Base-by-base conservation (phyloP, 2,888 invertebrate genomes). In the Eristalis intricaria region DNA sequence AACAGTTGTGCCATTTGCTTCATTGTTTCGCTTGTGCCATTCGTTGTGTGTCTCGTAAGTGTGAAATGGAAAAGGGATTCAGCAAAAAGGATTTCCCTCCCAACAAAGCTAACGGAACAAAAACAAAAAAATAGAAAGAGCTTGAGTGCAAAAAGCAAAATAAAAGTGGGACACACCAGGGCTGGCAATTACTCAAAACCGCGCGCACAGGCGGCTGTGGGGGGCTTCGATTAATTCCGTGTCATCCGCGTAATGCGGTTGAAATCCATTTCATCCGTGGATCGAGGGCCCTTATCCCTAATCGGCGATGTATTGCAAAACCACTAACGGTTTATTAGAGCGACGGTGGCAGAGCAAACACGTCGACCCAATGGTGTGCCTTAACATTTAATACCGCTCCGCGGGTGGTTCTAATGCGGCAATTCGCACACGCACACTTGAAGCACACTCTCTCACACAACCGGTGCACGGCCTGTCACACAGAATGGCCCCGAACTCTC, bases 201-300 rank as follows among this genome's bases (percentile, higher is more conserved):
- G 40, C 65, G n/a, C 81, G 73, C 66, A 63, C 63, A 68, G 74
- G 74, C 80, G 61, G 71, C 43, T n/a, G 56, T 22, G 40, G 32
- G 56, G 40, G 26, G 78, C 70, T 74, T 68, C 80, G 56, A 82
- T 82, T 82, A 70, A 82, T 82, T 82, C 32, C 74, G 65, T 75
- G 83, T 71, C 82, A 82, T 82, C 65, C 50, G 50, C 38, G 86
- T 82, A 82, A 82, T 78, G 86, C 78, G 78, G 86, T 82, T 86
- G 64, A 78, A 82, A 78, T 79, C 78, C 75, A 79, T 63, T 79
- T 79, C 66, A 86, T 65, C 70, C 82, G 43, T 74, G 58, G 60
- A 78, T 75, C 70, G 75, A 79, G 74, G 70, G 61, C 74, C 70
- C 82, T 71, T 71, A 64, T 75, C 78, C 70, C 82, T 82, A 86